phyloP scores from a whole-genome alignment of 2,797 vertebrate genomes.

The Cyclura pinguis region DNA sequence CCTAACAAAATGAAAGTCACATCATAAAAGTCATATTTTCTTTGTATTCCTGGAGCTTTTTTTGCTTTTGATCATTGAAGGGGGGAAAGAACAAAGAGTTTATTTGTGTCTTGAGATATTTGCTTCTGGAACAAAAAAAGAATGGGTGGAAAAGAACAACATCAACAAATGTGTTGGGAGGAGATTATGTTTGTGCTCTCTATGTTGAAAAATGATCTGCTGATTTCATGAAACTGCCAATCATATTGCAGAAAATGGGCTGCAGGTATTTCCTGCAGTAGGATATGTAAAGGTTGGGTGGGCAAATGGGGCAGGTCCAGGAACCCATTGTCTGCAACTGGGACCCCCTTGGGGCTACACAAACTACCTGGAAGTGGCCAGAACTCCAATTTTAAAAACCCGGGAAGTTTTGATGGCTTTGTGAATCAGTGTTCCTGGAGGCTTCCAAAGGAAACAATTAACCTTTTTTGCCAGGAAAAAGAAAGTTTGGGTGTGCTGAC shows the following conservation, averaged over 20 bases:
- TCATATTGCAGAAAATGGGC: slow-evolving; percentile 1
- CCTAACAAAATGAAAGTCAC: not conserved
- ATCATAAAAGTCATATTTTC: slow-evolving; percentile 13
- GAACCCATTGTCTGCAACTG: no score
- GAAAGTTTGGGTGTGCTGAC: no score
- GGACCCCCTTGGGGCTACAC: no score
- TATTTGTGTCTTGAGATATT: slow-evolving; percentile 7
- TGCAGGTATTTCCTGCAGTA: not conserved
- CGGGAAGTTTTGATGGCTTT: no score
- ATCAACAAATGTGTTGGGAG: not conserved
- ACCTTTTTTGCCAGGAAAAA: no score
- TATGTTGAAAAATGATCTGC: slow-evolving; percentile 10
- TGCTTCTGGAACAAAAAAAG: not conserved
- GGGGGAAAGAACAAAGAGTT: not conserved
- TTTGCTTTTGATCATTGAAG: slow-evolving; percentile 2
- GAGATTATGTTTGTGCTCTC: not conserved
- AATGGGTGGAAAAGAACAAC: not conserved
- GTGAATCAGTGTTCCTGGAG: no score
- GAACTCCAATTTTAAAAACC: no score
- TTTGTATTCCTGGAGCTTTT: not conserved
- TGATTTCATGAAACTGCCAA: not conserved
- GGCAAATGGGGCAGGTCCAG: no score
- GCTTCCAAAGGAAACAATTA: no score
- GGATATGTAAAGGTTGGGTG: no score
- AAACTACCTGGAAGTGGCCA: no score